phyloP scores from a whole-genome alignment of 2,888 invertebrate species.

The Lymantria dispar region DNA sequence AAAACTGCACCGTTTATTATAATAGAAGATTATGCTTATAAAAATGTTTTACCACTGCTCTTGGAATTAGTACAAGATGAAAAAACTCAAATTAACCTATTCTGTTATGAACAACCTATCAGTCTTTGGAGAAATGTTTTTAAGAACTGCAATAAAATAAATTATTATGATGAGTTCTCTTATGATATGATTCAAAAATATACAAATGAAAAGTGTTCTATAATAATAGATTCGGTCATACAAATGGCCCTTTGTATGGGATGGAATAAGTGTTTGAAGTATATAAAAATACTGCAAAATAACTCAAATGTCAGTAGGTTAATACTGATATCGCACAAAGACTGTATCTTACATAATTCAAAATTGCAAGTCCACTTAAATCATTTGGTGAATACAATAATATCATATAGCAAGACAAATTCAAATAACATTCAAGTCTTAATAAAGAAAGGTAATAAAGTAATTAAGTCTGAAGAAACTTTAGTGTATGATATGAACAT shows the following conservation, averaged over 20 bases:
- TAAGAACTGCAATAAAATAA: conserved; percentile 35
- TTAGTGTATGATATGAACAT: conserved; percentile 55
- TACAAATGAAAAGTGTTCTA: conserved; percentile 40
- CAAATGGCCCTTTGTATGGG: conserved; percentile 65
- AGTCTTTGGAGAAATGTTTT: conserved; percentile 56
- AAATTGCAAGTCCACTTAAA: conserved; percentile 68
- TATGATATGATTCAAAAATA: conserved; percentile 34
- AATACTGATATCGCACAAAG: conserved; percentile 71
- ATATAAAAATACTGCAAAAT: conserved; percentile 42
- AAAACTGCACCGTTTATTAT: conserved; percentile 58
- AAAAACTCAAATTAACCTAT: conserved; percentile 44
- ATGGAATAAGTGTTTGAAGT: conserved; percentile 58
- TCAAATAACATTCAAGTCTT: conserved; percentile 52
- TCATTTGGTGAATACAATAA: conserved; percentile 66
- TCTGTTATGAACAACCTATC: conserved; percentile 62
- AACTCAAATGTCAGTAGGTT: conserved; percentile 51
- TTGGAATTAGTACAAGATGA: conserved; percentile 47
- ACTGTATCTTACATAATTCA: conserved; percentile 64
- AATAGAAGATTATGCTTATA: conserved; percentile 63
- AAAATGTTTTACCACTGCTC: conserved; percentile 60
- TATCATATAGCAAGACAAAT: conserved; percentile 51
- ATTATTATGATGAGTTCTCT: conserved; percentile 46
- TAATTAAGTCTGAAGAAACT: conserved; percentile 68
- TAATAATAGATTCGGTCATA: conserved; percentile 69
- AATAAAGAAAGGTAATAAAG: conserved; percentile 79